Conservation (phyloP, 2,888 invertebrate genomes). For the Steinernema hermaphroditum region DNA sequence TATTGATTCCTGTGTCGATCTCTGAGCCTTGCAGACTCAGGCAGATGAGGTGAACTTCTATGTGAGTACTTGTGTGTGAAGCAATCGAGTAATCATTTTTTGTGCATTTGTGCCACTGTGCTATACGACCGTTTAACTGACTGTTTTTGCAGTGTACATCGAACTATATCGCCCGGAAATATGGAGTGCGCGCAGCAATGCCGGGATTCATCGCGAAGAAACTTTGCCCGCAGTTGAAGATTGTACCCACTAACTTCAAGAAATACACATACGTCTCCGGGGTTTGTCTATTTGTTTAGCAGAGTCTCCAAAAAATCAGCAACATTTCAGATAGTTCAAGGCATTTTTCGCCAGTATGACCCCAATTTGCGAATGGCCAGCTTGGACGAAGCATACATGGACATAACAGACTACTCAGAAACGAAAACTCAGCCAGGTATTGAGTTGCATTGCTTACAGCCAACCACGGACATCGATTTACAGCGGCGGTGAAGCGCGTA, state of each 20-base stretch:
- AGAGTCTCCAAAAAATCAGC: no score
- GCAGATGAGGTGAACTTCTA: no score
- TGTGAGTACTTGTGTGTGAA: no score
- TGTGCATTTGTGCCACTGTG: no score
- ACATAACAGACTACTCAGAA: constrained; percentile 68
- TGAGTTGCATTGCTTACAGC: no score
- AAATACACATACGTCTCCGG: constrained; percentile 68
- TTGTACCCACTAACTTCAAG: constrained; percentile 70
- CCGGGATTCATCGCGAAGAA: constrained; percentile 73
- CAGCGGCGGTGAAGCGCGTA: constrained; percentile 42
- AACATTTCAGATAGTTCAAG: constrained; percentile 57
- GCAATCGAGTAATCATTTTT: no score
- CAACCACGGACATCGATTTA: no score
- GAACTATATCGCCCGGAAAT: constrained; percentile 72
- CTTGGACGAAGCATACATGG: constrained; percentile 32
- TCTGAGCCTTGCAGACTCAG: no score
- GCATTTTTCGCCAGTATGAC: constrained; percentile 71
- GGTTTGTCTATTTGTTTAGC: no score
- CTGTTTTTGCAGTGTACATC: constrained; percentile 73
- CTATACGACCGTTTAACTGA: no score
- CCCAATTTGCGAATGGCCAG: constrained; percentile 68
- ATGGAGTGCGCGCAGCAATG: constrained; percentile 73
- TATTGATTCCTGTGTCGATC: no score
- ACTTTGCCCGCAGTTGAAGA: constrained; percentile 71
- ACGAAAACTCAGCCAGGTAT: constrained; percentile 49